These are phyloP conservation scores for Sebastes schlegelii DNA, from an alignment of 2,113 vertebrate species.

Conservation along the genomic window DNA sequence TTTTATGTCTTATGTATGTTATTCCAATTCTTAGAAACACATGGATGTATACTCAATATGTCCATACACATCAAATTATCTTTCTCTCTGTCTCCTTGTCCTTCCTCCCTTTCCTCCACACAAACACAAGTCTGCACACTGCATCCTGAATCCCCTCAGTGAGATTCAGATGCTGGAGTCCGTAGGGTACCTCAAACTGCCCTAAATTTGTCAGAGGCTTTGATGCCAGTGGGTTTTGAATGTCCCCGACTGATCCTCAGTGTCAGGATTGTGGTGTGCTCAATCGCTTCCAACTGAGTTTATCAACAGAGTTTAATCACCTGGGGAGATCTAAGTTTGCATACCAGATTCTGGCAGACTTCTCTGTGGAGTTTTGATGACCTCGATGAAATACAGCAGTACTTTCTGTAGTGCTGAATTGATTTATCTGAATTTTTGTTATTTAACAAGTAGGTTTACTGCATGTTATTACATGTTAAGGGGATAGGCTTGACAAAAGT, in stretches of 20 bases:
- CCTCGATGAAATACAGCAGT: slow-evolving; percentile 47
- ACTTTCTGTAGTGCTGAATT: slow-evolving; percentile 2
- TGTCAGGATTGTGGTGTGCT: slow-evolving; percentile 56
- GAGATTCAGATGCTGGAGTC: slow-evolving; percentile 63
- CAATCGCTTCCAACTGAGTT: slow-evolving; percentile 59
- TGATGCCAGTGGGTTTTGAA: slow-evolving; percentile 73
- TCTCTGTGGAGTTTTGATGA: slow-evolving; percentile 51
- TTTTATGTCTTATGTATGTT: slow-evolving; percentile 82
- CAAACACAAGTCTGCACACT: slow-evolving; percentile 55
- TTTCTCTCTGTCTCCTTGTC: slow-evolving; percentile 61
- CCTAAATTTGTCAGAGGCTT: slow-evolving; percentile 80
- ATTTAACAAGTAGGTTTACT: not conserved
- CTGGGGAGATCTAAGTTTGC: slow-evolving; percentile 56
- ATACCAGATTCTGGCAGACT: slow-evolving; percentile 39
- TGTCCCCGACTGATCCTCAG: slow-evolving; percentile 64
- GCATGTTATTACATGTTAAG: not conserved
- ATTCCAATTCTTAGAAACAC: slow-evolving; percentile 68
- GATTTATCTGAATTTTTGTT: not conserved
- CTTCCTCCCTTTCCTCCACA: slow-evolving; percentile 51
- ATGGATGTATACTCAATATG: slow-evolving; percentile 60
- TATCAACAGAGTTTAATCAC: slow-evolving; percentile 45
- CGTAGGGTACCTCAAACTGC: slow-evolving; percentile 75
- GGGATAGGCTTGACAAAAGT: not conserved
- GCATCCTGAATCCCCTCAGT: slow-evolving; percentile 48
- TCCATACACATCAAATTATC: slow-evolving; percentile 50